These are phyloP conservation scores for Bucco capensis DNA, from an alignment of 2,113 vertebrate genomes.

Conservation along the genomic window DNA sequence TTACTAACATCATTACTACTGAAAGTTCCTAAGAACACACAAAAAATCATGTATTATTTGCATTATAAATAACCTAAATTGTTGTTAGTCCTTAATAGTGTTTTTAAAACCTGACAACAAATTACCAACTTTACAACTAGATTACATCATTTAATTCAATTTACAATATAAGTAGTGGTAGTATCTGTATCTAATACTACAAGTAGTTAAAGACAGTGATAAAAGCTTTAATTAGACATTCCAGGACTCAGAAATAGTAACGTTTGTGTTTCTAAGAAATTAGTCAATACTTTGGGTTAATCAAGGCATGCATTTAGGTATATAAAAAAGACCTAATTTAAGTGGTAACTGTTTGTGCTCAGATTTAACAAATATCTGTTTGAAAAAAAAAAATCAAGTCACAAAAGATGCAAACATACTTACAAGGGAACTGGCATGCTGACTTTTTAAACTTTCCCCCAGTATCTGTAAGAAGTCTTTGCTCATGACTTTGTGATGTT, in stretches of 20 bases:
- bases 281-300: background rate
- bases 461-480: background rate
- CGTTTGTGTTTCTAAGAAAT: background rate
- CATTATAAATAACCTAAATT: background rate
- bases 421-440: background rate
- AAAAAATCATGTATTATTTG: background rate
- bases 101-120: background rate
- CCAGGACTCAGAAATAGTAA: background rate
- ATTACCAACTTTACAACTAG: background rate
- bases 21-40: background rate
- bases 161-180: background rate
- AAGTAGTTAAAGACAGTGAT: background rate
- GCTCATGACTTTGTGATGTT: background rate
- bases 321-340: background rate
- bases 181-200: background rate
- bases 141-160: background rate
- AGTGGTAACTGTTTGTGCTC: background rate
- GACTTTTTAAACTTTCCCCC: background rate
- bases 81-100: background rate
- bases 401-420: background rate
- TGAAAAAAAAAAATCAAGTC: background rate
- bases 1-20: background rate
- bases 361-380: background rate
- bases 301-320: background rate
- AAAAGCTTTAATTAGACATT: background rate